Conservation (phyloP, 2,113 vertebrate species). For the Ranitomeya variabilis region DNA sequence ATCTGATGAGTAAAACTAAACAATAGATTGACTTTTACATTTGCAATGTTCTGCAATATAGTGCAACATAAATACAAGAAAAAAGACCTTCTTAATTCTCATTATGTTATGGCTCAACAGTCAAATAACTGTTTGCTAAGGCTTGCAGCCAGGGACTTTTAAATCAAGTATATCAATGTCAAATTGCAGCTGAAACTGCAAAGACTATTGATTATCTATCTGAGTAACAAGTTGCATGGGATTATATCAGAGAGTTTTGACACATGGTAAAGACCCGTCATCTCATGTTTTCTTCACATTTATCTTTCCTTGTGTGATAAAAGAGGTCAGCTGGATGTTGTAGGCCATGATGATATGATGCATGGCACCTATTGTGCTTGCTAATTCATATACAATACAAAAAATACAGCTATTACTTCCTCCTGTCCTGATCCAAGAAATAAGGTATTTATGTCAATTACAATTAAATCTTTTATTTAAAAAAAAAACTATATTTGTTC, state of each 20-base stretch:
- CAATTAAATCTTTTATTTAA: too few relatives aligned
- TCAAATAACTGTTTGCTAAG: conserved; percentile 2
- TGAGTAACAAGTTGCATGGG: conserved; percentile 39
- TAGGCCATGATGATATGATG: not conserved
- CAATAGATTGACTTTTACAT: too few relatives aligned
- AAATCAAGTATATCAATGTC: conserved; percentile 19
- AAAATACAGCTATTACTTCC: not conserved
- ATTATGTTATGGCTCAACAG: not conserved
- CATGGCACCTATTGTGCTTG: not conserved
- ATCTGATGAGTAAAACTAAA: not conserved
- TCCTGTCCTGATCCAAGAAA: not conserved
- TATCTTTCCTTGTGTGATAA: not conserved
- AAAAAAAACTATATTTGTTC: too few relatives aligned
- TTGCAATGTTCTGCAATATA: not conserved
- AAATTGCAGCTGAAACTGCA: not conserved
- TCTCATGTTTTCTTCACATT: conserved; percentile 1
- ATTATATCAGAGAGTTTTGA: conserved; percentile 20
- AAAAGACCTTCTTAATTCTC: not conserved
- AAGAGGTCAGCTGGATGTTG: not conserved
- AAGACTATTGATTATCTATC: conserved; percentile 34
- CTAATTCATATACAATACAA: not conserved
- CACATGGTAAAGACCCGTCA: conserved; percentile 4
- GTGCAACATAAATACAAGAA: not conserved
- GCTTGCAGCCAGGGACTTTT: not conserved
- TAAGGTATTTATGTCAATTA: too few relatives aligned